Conservation (phyloP, 2,797 vertebrate species). For the Simalia tracyae region DNA sequence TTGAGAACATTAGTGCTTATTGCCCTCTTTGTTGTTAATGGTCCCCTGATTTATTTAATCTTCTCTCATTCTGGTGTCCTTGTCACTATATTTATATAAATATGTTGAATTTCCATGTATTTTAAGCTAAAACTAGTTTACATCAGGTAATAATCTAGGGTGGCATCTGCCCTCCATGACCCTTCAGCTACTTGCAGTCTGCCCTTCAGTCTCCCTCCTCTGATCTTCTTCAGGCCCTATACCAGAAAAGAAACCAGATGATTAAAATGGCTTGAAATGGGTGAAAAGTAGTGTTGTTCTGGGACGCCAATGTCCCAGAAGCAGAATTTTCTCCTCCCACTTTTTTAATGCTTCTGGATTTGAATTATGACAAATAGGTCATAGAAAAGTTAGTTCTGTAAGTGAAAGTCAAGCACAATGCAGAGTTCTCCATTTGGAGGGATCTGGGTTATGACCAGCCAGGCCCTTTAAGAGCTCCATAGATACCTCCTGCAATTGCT, state of each 20-base stretch:
- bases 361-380: neutral
- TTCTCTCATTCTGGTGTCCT: neutral
- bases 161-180: neutral
- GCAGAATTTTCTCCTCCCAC: neutral
- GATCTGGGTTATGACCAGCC: neutral
- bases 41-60: neutral
- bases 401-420: neutral
- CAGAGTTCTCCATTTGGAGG: neutral
- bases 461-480: constrained; percentile 19
- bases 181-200: neutral
- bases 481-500: constrained; percentile 15
- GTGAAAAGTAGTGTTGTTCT: neutral
- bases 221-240: neutral
- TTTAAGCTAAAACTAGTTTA: neutral
- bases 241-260: neutral
- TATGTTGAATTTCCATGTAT: neutral
- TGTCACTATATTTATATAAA: neutral
- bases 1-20: neutral
- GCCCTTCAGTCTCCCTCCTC: neutral
- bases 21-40: neutral
- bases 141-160: neutral
- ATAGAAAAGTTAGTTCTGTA: neutral
- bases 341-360: neutral
- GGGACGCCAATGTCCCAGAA: neutral
- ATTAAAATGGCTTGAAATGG: neutral